Conservation (phyloP, 2,797 vertebrate genomes). For the Acrossocheilus fasciatus region DNA sequence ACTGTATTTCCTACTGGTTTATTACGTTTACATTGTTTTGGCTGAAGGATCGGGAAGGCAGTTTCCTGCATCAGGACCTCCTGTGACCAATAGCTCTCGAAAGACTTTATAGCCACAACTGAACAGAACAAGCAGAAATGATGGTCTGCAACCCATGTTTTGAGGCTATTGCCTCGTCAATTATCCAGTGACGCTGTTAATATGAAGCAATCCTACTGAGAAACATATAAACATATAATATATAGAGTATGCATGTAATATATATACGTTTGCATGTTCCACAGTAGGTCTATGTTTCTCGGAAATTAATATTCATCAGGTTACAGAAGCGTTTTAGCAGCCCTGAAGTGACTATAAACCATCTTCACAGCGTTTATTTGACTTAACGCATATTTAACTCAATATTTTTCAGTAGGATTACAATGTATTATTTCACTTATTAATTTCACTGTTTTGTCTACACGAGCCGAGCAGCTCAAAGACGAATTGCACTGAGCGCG, state of each 20-base stretch:
- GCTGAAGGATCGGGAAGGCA: slow-evolving; percentile 71
- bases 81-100: slow-evolving; percentile 71
- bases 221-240: background rate
- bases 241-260: background rate
- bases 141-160: background rate
- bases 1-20: background rate
- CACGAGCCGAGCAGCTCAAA: background rate
- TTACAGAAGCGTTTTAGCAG: background rate
- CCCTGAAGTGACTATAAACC: background rate
- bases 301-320: background rate
- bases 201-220: background rate
- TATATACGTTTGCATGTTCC: background rate
- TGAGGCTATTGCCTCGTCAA: background rate
- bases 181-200: background rate
- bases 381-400: background rate
- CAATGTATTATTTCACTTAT: background rate
- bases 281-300: background rate
- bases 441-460: background rate
- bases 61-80: slow-evolving; percentile 61
- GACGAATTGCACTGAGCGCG: no score
- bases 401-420: background rate
- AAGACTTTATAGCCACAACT: slow-evolving; percentile 68
- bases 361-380: background rate
- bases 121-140: background rate
- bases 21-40: slow-evolving; percentile 68